phyloP scores from a whole-genome alignment of 2,113 vertebrate species.

The Dicaeum eximium region DNA sequence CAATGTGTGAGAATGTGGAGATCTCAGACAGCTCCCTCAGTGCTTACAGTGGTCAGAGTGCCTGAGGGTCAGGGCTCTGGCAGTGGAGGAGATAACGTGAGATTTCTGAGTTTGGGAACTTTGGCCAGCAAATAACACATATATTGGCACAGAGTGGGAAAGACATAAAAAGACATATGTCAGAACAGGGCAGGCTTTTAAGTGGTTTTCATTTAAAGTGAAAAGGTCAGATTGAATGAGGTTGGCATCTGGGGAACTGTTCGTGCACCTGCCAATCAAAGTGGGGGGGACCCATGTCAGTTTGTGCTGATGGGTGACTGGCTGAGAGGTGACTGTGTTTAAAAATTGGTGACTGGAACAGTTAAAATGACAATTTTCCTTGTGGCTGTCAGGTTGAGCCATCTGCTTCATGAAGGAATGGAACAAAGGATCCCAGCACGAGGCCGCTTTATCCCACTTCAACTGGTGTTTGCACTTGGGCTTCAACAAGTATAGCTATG shows the following conservation, averaged over 20 bases:
- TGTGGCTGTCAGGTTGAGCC: background rate
- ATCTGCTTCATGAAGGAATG: background rate
- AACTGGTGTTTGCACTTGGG: background rate
- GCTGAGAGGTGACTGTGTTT: background rate
- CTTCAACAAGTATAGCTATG: background rate
- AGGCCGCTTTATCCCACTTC: background rate
- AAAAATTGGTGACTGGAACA: conserved; percentile 4
- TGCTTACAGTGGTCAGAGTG: rapidly evolving
- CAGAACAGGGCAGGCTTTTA: conserved; percentile 28
- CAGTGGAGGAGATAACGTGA: background rate
- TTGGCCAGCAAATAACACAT: background rate
- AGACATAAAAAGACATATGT: background rate
- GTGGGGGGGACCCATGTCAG: background rate
- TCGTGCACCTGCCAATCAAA: background rate
- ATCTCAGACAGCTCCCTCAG: background rate
- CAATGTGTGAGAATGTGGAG: rapidly evolving
- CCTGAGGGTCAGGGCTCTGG: background rate
- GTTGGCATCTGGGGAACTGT: background rate
- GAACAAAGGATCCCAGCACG: background rate
- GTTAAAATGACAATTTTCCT: background rate
- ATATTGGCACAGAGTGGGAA: background rate
- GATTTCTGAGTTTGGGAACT: background rate
- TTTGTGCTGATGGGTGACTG: background rate
- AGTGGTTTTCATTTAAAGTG: conserved; percentile 41
- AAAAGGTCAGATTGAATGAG: conserved; percentile 51